These are phyloP conservation scores for Mesocentrotus franciscanus DNA, from an alignment of 53 echinoderm and acorn worm species.

Conservation along the genomic window DNA sequence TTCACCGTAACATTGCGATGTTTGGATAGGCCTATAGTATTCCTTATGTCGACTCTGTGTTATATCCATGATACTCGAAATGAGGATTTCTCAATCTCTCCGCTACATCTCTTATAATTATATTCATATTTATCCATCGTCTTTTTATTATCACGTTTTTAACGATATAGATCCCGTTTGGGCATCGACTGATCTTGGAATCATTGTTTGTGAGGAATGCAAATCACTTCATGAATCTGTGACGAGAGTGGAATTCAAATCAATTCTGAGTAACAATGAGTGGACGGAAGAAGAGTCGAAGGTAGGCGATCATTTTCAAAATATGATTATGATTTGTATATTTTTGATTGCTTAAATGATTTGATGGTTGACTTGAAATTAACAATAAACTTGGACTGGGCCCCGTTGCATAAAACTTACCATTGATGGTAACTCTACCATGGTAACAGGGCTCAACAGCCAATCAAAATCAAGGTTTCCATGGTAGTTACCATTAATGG, in stretches of 20 bases:
- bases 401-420: no score
- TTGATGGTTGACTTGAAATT: no score
- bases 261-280: background rate
- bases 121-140: background rate
- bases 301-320: background rate
- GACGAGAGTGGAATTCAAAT: constrained; percentile 47
- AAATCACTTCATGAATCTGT: constrained; percentile 50
- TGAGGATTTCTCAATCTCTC: no score
- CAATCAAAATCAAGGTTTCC: no score
- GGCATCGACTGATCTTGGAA: constrained; percentile 37
- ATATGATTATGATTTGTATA: background rate
- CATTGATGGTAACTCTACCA: no score
- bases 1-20: no score
- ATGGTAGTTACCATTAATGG: no score
- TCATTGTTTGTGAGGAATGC: constrained; percentile 51
- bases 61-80: no score
- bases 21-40: no score
- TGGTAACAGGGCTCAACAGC: no score
- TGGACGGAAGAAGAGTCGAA: constrained; percentile 51
- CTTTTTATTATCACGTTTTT: background rate
- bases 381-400: no score
- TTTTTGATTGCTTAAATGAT: background rate
- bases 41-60: no score
- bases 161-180: constrained; percentile 48
- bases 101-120: background rate